These are phyloP conservation scores for Antitype chi DNA, from an alignment of 2,888 invertebrate species.

Conservation along the genomic window DNA sequence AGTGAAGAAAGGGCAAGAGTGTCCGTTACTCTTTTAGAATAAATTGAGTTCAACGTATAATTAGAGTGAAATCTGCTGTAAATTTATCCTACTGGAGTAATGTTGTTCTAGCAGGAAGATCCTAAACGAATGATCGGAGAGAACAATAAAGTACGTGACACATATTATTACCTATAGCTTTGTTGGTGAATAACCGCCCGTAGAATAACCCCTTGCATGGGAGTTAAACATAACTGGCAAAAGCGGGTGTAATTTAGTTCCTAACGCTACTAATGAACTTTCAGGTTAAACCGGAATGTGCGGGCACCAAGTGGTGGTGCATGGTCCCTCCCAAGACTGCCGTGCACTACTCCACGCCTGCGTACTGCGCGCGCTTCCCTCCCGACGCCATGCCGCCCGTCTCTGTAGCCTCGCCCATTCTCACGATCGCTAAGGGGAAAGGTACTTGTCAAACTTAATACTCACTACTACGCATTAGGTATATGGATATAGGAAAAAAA, in stretches of 20 bases:
- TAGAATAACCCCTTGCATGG: background rate
- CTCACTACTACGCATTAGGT: background rate
- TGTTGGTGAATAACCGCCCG: background rate
- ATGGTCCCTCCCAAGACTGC: conserved; percentile 88
- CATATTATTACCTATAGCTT: background rate
- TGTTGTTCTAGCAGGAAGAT: too few relatives aligned
- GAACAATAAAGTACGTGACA: background rate
- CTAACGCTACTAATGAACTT: background rate
- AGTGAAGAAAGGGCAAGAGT: too few relatives aligned
- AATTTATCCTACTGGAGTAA: too few relatives aligned
- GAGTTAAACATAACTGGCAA: too few relatives aligned
- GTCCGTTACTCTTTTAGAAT: too few relatives aligned
- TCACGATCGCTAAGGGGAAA: conserved; percentile 72
- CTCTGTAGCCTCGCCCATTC: conserved; percentile 59
- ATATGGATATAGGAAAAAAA: background rate
- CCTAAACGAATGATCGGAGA: background rate
- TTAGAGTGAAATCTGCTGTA: too few relatives aligned
- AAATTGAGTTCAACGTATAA: too few relatives aligned
- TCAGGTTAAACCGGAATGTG: conserved; percentile 87
- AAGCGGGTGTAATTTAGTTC: background rate
- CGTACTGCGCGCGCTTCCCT: conserved; percentile 92
- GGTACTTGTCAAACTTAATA: conserved; percentile 53
- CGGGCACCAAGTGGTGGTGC: conserved; percentile 92
- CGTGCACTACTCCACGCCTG: conserved; percentile 94
- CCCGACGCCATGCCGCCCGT: conserved; percentile 60